Evolutionary conservation across 2,113 vertebrate genomes (phyloP).

Genomic region (Epinephelus cyanopodus): DNA sequence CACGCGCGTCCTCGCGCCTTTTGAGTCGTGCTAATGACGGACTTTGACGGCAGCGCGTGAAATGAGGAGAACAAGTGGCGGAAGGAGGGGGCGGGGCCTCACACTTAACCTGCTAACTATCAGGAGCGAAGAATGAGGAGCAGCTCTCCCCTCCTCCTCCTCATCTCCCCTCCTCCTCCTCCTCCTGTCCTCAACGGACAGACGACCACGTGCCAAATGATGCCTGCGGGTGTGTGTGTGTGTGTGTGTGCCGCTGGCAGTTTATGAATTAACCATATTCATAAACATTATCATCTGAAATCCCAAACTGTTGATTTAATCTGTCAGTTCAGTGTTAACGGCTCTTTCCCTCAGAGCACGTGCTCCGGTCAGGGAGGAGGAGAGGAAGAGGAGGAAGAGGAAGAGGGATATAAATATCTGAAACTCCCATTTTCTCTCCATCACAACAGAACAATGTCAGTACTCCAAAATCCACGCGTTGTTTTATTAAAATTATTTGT

Average conservation of each 20-base stretch:
- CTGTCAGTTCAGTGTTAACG: too few relatives aligned
- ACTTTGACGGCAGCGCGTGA: slow-evolving; percentile 31
- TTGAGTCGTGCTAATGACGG: slow-evolving; percentile 22
- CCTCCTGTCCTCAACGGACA: neutral
- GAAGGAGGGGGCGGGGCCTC: neutral
- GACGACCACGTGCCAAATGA: slow-evolving; percentile 21
- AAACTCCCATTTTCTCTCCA: too few relatives aligned
- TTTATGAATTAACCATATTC: too few relatives aligned
- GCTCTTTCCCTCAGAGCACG: neutral
- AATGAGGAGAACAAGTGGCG: neutral
- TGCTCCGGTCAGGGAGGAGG: too few relatives aligned
- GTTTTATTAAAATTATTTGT: too few relatives aligned
- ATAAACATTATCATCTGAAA: neutral
- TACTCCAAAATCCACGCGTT: too few relatives aligned
- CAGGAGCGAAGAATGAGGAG: neutral
- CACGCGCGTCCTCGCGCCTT: neutral
- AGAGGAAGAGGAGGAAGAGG: too few relatives aligned
- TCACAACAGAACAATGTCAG: too few relatives aligned
- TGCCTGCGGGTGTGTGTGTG: neutral
- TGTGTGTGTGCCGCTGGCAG: neutral
- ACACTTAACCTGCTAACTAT: slow-evolving; percentile 10
- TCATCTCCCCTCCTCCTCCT: too few relatives aligned
- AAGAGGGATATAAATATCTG: too few relatives aligned
- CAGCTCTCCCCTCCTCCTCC: neutral
- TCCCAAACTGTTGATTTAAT: too few relatives aligned